Evolutionary conservation across 2,113 vertebrate genomes (phyloP).

Genomic region (Coturnix japonica): DNA sequence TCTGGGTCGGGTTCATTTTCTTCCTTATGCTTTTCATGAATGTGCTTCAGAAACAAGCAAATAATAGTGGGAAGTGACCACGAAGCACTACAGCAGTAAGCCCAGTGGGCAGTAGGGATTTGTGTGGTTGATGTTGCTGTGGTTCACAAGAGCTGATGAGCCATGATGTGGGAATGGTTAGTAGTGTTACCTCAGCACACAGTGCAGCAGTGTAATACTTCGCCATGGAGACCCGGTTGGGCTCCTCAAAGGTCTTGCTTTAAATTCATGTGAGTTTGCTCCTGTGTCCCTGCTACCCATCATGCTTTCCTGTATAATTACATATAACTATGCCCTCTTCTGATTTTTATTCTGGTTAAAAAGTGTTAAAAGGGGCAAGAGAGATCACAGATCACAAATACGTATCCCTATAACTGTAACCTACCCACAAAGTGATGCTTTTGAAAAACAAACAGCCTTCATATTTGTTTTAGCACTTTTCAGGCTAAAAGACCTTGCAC

Average conservation of each 20-base stretch:
- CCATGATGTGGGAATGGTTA: not conserved
- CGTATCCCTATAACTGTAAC: not conserved
- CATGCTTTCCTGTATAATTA: fast-evolving
- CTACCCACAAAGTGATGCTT: not conserved
- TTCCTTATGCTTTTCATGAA: not conserved
- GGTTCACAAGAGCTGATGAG: not conserved
- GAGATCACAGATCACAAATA: not conserved
- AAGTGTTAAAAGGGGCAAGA: not conserved
- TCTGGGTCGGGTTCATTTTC: not conserved
- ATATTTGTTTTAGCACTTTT: not conserved
- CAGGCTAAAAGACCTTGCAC: not conserved
- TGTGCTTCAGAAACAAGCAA: not conserved
- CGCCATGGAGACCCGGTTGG: fast-evolving
- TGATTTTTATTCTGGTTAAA: not conserved
- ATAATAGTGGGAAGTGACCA: not conserved
- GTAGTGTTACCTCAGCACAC: not conserved
- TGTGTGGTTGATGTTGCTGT: not conserved
- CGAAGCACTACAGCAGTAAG: not conserved
- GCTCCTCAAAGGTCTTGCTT: not conserved
- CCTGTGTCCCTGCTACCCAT: not conserved
- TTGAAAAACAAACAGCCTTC: not conserved
- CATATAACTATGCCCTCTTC: not conserved
- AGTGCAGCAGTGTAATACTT: not conserved
- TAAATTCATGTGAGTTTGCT: not conserved
- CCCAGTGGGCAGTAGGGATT: not conserved